phyloP scores from a whole-genome alignment of 1,140 invertebrate species.

The Mylabris phalerata region DNA sequence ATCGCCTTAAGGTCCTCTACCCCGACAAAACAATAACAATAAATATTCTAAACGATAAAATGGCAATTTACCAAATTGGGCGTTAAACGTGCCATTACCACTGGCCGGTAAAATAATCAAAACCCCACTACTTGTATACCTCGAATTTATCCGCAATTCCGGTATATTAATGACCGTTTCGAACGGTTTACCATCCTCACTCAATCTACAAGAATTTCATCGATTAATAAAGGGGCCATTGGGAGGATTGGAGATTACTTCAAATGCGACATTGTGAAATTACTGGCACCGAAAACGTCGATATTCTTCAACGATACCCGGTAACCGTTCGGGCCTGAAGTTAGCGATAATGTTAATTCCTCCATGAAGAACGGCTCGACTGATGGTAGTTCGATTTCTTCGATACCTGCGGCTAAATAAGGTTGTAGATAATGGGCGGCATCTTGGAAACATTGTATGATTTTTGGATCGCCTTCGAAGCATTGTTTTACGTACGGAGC shows the following conservation, averaged over 20 bases:
- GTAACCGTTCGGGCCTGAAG: slow-evolving; percentile 63
- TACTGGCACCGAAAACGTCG: slow-evolving; percentile 61
- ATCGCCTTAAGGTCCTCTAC: slow-evolving; percentile 54
- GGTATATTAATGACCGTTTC: slow-evolving; percentile 59
- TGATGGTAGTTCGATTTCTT: slow-evolving; percentile 61
- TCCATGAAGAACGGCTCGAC: slow-evolving; percentile 68
- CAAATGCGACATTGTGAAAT: slow-evolving; percentile 58
- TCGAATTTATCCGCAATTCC: slow-evolving; percentile 57
- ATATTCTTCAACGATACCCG: slow-evolving; percentile 61
- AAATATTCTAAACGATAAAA: neutral
- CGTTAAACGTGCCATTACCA: slow-evolving; percentile 64
- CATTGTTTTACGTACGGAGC: slow-evolving; percentile 66
- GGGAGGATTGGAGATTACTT: slow-evolving; percentile 42
- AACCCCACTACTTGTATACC: slow-evolving; percentile 64
- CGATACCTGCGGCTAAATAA: slow-evolving; percentile 58
- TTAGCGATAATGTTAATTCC: slow-evolving; percentile 58
- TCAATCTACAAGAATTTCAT: slow-evolving; percentile 38
- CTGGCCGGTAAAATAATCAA: slow-evolving; percentile 64
- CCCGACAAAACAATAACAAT: slow-evolving; percentile 19
- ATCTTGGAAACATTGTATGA: slow-evolving; percentile 55
- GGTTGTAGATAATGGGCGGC: slow-evolving; percentile 58
- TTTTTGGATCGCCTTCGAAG: slow-evolving; percentile 53
- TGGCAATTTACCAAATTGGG: slow-evolving; percentile 48
- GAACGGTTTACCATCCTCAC: slow-evolving; percentile 54
- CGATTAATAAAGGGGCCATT: neutral